Percentiles rank a stretch among this genome's conserved stretches.
Conservation (phyloP, 2,797 vertebrate species). For the Lutjanus argentimaculatus region DNA sequence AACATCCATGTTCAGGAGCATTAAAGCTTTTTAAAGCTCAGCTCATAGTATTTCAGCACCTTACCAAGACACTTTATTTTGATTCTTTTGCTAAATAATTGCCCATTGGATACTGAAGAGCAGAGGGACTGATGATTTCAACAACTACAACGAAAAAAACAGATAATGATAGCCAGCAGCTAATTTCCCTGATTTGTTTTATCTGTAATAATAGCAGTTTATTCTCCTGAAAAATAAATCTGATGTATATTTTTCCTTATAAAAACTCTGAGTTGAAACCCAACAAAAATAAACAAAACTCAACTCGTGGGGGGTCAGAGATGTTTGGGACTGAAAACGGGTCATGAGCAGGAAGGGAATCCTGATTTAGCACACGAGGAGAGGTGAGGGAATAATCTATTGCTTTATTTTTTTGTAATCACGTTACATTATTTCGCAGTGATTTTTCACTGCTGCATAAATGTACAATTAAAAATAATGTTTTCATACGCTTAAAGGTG, state of each 20-base stretch:
- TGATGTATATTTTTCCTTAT: neutral
- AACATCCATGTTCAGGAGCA: neutral
- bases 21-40: neutral
- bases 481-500: neutral
- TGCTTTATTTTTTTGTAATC: too few relatives aligned
- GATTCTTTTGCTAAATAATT: neutral
- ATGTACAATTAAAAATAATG: neutral
- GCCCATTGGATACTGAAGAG: neutral
- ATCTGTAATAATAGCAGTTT: neutral
- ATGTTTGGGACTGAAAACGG: conserved; percentile 26
- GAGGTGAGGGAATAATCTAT: neutral
- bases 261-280: neutral
- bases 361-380: neutral
- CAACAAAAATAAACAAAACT: conserved; percentile 25
- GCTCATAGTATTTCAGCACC: neutral
- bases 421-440: too few relatives aligned
- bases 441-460: too few relatives aligned
- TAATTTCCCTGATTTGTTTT: neutral
- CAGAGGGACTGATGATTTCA: neutral
- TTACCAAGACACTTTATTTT: neutral
- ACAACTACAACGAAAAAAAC: too few relatives aligned
- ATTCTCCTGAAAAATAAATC: neutral
- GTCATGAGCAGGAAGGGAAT: neutral
- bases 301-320: conserved; percentile 12
- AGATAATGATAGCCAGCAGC: too few relatives aligned